Evolutionary conservation across 2,888 invertebrate species (phyloP), one percentile per base, ranked within the genome.

Genomic region (Nephrocerus scutellatus): DNA sequence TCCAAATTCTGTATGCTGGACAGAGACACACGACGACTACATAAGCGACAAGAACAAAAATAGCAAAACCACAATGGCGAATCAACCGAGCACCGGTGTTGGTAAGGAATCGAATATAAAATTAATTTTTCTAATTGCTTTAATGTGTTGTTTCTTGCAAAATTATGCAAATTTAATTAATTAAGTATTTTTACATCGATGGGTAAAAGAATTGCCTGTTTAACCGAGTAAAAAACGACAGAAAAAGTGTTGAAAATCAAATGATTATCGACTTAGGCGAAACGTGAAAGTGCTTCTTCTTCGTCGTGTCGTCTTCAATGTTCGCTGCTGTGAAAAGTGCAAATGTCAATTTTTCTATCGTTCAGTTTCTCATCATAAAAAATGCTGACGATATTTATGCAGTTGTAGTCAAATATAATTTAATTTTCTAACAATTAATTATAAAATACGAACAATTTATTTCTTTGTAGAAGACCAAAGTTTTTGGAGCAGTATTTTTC

Each of bases 41-140:
- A n/a, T n/a, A n/a, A n/a, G n/a, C n/a, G n/a, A n/a, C n/a, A n/a
- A 36, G 45, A 43, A 39, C 46, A 48, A 52, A 52, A 53, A 53
- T 51, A 50, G 47, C 48, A 48, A 49, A 54, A 57, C 57, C 59
- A 63, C 60, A 65, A 86, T 86, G 86, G 86, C 86, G 84, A 83
- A 84, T 74, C 84, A 81, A 74, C 81, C 81, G 74, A 81, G 83
- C 75, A 82, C 84, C 83, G 85, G 85, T 83, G 86, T 86, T 77
- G 86, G 86, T 85, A 78, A 80, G 85, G 62, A 66, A 50, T 54
- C 31, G n/a, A n/a, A n/a, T n/a, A n/a, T n/a, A n/a, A 36, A 46
- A 39, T 46, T 39, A 22, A 36, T 26, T 46, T 44, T 74, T 40
- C 24, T 30, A 24, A n/a, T 33, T 33, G 20, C 33, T 39, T 45